A percentile compares a stretch with the other conserved stretches of the same genome.
These are phyloP conservation scores for Suncus etruscus DNA, from an alignment of 2,113 vertebrate genomes.

Conservation along the genomic window DNA sequence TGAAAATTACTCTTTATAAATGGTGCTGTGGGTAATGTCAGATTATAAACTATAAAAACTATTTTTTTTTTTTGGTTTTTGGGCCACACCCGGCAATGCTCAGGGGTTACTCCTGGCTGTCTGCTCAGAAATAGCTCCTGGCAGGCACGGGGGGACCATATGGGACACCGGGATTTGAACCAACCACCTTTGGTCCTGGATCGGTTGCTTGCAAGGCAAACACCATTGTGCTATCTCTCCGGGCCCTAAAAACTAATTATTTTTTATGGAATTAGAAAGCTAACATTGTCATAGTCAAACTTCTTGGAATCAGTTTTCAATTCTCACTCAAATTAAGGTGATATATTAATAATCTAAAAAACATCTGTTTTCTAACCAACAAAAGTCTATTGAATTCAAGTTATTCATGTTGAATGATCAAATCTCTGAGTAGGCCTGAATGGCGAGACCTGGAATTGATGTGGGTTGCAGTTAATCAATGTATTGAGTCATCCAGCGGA, in stretches of 20 bases:
- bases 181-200: too few species aligned
- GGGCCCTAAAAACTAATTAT: constrained; percentile 84
- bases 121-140: too few species aligned
- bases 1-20: constrained; percentile 86
- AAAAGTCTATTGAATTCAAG: constrained; percentile 94
- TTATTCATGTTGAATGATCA: constrained; percentile 86
- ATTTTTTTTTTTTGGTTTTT: too few species aligned
- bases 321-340: constrained; percentile 87
- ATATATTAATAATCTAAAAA: constrained; percentile 89
- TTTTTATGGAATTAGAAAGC: constrained; percentile 88
- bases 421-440: constrained; percentile 86
- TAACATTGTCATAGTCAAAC: constrained; percentile 87
- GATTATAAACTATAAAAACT: constrained; percentile 87
- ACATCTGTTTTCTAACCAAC: constrained; percentile 88
- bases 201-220: too few species aligned
- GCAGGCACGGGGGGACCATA: too few species aligned
- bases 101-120: too few species aligned
- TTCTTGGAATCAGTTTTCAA: constrained; percentile 82
- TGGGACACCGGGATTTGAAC: too few species aligned
- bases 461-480: constrained; percentile 89
- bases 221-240: too few species aligned
- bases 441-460: constrained; percentile 76
- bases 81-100: too few species aligned
- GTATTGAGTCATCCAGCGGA: constrained; percentile 99
- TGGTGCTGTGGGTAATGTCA: constrained; percentile 80